These are phyloP conservation scores for Lithobates pipiens DNA, from an alignment of 2,797 vertebrate genomes.

Conservation along the genomic window DNA sequence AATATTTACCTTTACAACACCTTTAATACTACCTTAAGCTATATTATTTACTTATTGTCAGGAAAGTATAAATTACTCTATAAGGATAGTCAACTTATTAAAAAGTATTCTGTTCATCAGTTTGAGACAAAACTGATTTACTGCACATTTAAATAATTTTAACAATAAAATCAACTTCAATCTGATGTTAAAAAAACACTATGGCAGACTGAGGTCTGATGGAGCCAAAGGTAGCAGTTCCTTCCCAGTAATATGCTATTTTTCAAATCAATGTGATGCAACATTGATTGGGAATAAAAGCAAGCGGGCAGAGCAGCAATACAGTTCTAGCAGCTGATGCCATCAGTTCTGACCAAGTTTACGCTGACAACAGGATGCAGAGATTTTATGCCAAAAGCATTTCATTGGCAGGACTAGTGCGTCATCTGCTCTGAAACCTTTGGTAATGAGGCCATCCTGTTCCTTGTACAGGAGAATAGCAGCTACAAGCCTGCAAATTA, in stretches of 20 bases:
- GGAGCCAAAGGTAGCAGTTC: not conserved
- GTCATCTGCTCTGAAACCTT: constrained; percentile 56
- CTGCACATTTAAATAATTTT: not conserved
- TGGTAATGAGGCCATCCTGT: constrained; percentile 56
- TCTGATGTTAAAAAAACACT: not conserved
- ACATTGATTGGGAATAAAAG: not conserved
- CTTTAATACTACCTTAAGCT: not conserved
- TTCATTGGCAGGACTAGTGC: constrained; percentile 50
- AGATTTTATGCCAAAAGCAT: constrained; percentile 41
- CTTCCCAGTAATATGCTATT: not conserved
- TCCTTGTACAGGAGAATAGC: constrained; percentile 40
- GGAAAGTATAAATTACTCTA: not conserved
- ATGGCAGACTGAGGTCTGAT: not conserved
- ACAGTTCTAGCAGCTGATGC: constrained; percentile 23
- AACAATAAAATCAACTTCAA: not conserved
- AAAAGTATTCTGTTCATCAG: no score
- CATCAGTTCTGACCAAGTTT: constrained; percentile 30
- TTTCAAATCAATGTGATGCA: constrained; percentile 1
- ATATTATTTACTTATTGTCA: not conserved
- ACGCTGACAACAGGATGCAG: constrained; percentile 45
- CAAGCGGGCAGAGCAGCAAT: constrained; percentile 7
- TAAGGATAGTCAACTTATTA: no score
- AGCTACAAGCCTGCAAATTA: constrained; percentile 2
- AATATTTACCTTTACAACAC: no score
- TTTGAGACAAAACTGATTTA: no score